These are phyloP conservation scores for Willisornis vidua DNA, from an alignment of 2,113 vertebrate genomes.

Conservation along the genomic window DNA sequence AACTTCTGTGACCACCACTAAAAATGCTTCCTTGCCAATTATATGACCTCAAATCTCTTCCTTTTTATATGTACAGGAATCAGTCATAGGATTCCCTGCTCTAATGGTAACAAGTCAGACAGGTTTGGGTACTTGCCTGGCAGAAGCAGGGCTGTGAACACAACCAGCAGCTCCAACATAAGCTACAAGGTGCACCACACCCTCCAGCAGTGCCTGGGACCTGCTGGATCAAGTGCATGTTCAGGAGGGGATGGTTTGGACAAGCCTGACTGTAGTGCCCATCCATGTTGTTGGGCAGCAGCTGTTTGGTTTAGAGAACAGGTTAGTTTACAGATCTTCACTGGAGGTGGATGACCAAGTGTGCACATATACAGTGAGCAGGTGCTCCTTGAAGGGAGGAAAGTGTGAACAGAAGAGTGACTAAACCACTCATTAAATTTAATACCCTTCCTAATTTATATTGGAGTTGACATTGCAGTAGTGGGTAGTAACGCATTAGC, in stretches of 20 bases:
- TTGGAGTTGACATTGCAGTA: background rate
- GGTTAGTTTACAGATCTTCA: background rate
- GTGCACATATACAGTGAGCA: background rate
- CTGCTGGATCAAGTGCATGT: accelerated
- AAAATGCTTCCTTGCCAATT: background rate
- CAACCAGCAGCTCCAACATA: accelerated
- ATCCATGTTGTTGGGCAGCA: accelerated
- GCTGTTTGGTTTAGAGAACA: background rate
- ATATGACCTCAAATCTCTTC: background rate
- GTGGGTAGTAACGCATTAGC: background rate
- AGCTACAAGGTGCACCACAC: accelerated
- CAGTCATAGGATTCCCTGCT: background rate
- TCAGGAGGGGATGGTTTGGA: background rate
- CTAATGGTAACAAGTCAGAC: accelerated
- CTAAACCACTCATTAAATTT: background rate
- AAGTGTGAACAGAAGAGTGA: background rate
- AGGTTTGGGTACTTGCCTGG: background rate
- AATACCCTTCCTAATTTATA: background rate
- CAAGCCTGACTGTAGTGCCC: accelerated
- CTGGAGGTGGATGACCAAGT: background rate
- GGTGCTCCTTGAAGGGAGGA: background rate
- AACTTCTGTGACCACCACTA: background rate
- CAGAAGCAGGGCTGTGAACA: background rate
- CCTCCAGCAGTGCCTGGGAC: accelerated
- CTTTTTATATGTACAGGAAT: background rate